A percentile compares a stretch with the other conserved stretches of the same genome.
These are phyloP conservation scores for Brachionus plicatilis DNA, from an alignment of 1,140 invertebrate species.

Conservation along the genomic window DNA sequence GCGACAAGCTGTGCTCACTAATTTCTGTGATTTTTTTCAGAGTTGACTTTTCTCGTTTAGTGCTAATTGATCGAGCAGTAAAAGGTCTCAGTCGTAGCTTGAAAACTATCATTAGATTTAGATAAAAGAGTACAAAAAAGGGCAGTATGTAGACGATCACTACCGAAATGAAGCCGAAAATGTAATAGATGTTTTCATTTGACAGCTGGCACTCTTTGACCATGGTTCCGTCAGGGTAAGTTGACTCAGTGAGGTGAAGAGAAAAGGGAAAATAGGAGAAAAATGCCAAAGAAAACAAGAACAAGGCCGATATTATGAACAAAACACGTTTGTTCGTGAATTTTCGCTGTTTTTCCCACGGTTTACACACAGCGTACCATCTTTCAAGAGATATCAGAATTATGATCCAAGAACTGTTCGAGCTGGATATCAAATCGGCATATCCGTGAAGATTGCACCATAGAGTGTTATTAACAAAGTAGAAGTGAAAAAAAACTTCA, in stretches of 20 bases:
- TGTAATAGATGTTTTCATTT: slow-evolving; percentile 15
- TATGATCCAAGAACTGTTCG: slow-evolving; percentile 33
- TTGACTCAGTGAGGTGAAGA: background rate
- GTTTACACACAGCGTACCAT: slow-evolving; percentile 20
- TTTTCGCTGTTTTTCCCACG: slow-evolving; percentile 16
- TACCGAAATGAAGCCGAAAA: slow-evolving; percentile 3
- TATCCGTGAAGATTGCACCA: slow-evolving; percentile 39
- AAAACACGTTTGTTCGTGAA: slow-evolving; percentile 28
- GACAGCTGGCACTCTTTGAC: background rate
- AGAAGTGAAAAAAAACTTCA: background rate
- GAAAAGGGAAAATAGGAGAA: slow-evolving; percentile 35
- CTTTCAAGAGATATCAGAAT: slow-evolving; percentile 26
- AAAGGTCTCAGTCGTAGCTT: slow-evolving; percentile 1
- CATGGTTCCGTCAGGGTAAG: background rate
- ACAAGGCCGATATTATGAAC: background rate
- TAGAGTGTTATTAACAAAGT: slow-evolving; percentile 27
- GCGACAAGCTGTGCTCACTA: background rate
- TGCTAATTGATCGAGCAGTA: background rate
- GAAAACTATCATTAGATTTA: slow-evolving; percentile 26
- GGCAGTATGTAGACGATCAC: background rate
- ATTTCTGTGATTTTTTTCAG: background rate
- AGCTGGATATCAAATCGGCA: slow-evolving; percentile 22
- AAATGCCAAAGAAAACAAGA: background rate
- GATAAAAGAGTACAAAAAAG: background rate
- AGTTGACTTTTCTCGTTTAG: background rate